Percentiles rank a stretch among this genome's conserved stretches.
These are phyloP conservation scores for Lepilemur septentrionalis DNA, from an alignment of 2,797 vertebrate genomes.

Conservation along the genomic window DNA sequence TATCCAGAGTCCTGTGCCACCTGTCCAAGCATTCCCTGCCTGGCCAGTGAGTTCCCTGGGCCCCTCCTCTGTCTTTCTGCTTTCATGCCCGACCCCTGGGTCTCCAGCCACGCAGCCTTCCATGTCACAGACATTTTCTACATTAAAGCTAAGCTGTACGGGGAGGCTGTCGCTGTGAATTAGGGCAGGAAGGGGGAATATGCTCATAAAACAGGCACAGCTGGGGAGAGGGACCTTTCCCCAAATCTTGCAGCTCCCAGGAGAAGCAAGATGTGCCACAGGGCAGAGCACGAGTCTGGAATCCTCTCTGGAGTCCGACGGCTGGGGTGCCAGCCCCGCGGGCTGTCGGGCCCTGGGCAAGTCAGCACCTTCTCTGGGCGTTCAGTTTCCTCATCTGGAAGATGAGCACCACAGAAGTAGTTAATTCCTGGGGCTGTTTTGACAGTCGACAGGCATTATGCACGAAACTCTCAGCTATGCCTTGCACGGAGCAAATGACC, in stretches of 20 bases:
- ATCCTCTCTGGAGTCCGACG: fast-evolving
- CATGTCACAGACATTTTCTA: neutral
- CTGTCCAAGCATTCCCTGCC: neutral
- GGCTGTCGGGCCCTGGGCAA: too few species aligned
- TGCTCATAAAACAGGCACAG: neutral
- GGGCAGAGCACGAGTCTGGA: neutral
- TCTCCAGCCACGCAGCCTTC: neutral
- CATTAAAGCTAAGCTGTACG: neutral
- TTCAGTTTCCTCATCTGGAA: neutral
- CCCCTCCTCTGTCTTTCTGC: too few species aligned
- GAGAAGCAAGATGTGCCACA: too few species aligned
- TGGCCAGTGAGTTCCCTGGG: fast-evolving
- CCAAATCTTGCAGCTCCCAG: neutral
- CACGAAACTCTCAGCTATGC: neutral
- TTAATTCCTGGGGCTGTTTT: neutral
- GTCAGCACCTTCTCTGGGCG: neutral
- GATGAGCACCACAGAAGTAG: too few species aligned
- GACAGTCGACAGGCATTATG: neutral
- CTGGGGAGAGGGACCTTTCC: fast-evolving
- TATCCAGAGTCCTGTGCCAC: fast-evolving
- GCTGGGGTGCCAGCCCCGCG: too few species aligned
- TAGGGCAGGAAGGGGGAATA: neutral
- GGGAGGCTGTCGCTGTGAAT: too few species aligned
- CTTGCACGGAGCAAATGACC: neutral
- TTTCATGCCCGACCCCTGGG: neutral